Percentiles rank a stretch among this genome's conserved stretches.
phyloP scores from a whole-genome alignment of 2,888 invertebrate species.

The Noctua janthina region DNA sequence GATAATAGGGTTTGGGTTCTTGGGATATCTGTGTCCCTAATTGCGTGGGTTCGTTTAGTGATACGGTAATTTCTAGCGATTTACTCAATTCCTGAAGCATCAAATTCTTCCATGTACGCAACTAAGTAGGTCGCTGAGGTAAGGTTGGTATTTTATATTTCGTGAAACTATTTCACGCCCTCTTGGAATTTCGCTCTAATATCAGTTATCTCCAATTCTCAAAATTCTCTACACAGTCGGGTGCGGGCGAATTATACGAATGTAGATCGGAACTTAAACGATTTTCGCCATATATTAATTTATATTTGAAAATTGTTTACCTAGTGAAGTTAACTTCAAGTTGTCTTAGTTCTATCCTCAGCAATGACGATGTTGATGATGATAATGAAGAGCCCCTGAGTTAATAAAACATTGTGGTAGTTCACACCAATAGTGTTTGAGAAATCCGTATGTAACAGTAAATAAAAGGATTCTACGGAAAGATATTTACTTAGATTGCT shows the following conservation, averaged over 20 bases:
- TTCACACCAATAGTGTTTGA: neutral
- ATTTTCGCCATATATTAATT: constrained; percentile 38
- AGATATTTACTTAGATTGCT: constrained; percentile 30
- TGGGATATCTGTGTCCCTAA: constrained; percentile 20
- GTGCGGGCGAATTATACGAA: constrained; percentile 70
- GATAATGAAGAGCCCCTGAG: neutral
- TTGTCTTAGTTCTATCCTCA: neutral
- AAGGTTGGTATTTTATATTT: constrained; percentile 69
- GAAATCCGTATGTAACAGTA: neutral
- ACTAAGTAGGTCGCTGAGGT: constrained; percentile 60
- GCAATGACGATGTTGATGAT: neutral
- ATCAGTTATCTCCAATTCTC: constrained; percentile 71
- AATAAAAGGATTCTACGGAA: constrained; percentile 18
- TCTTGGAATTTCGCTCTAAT: constrained; percentile 70
- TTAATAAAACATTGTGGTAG: neutral
- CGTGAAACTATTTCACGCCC: constrained; percentile 74
- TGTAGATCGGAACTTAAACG: constrained; percentile 64
- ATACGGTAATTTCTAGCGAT: constrained; percentile 32
- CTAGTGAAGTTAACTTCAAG: neutral
- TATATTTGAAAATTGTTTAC: neutral
- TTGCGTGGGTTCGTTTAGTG: constrained; percentile 7
- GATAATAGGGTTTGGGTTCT: constrained; percentile 28
- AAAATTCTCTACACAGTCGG: constrained; percentile 67
- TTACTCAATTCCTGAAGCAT: constrained; percentile 28
- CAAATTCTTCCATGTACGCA: constrained; percentile 40